These are phyloP conservation scores for Acanthurus leucopareius DNA, from an alignment of 2,797 vertebrate species.

Conservation along the genomic window DNA sequence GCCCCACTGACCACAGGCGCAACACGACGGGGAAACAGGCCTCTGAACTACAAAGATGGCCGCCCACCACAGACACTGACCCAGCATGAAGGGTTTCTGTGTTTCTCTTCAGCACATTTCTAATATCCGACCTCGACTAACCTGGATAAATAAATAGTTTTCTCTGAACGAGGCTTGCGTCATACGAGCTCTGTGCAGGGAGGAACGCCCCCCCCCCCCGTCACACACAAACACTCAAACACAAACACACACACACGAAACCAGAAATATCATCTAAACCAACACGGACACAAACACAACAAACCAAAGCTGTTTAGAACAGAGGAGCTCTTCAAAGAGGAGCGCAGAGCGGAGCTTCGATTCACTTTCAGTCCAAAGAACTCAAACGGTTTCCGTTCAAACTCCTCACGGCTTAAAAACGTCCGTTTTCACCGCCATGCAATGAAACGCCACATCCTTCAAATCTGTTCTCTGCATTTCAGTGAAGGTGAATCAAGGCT, in stretches of 20 bases:
- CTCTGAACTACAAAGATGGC: neutral
- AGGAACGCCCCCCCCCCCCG: neutral
- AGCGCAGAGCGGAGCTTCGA: constrained; percentile 19
- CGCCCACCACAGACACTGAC: neutral
- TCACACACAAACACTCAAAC: constrained; percentile 10
- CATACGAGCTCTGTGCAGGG: neutral
- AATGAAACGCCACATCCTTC: no score
- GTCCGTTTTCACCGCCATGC: neutral
- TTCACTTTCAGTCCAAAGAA: constrained; percentile 7
- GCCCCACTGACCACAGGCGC: neutral
- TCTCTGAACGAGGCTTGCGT: neutral
- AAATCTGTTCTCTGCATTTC: neutral
- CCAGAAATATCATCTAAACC: constrained; percentile 12
- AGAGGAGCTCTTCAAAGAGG: constrained; percentile 21
- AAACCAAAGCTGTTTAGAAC: constrained; percentile 47
- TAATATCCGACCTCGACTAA: neutral
- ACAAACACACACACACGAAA: neutral
- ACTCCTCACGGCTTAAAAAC: neutral
- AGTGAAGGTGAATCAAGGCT: constrained; percentile 29
- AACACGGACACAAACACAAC: constrained; percentile 38
- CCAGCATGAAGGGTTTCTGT: neutral
- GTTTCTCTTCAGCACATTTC: no score
- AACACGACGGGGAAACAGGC: neutral
- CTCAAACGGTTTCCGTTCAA: neutral
- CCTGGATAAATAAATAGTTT: neutral